Evolutionary conservation across 2,888 invertebrate genomes (phyloP).

Genomic region (Frankliniella intonsa): DNA sequence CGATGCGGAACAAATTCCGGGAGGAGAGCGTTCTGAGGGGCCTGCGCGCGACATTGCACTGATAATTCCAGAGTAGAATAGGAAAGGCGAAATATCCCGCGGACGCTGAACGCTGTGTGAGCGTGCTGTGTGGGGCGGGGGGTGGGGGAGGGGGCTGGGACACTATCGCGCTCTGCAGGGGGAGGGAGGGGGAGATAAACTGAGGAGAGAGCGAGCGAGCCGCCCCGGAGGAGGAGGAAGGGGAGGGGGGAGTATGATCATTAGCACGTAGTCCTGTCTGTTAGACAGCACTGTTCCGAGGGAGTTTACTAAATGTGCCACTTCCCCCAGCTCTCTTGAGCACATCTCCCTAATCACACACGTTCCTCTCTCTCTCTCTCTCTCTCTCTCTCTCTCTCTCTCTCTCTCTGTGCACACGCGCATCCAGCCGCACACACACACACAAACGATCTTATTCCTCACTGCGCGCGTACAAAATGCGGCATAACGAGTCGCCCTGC

Average conservation of each 20-base stretch:
- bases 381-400: not conserved
- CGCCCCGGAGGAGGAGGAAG: not conserved
- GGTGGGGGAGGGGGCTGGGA: not conserved
- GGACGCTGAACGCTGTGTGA: not conserved
- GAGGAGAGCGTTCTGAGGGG: too few relatives aligned
- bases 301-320: conserved; percentile 25
- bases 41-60: too few relatives aligned
- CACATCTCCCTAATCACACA: conserved; percentile 15
- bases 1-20: too few relatives aligned
- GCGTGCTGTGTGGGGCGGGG: not conserved
- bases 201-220: not conserved
- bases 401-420: not conserved
- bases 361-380: not conserved
- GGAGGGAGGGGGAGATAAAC: conserved; percentile 6
- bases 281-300: conserved; percentile 19
- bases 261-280: conserved; percentile 26
- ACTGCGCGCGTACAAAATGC: too few relatives aligned
- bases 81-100: too few relatives aligned
- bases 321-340: not conserved
- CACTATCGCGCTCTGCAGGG: not conserved
- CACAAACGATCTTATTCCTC: not conserved
- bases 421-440: not conserved
- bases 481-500: not conserved
- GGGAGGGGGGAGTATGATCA: not conserved
- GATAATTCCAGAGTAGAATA: too few relatives aligned